A percentile compares a stretch with the other conserved stretches of the same genome.
Evolutionary conservation across 2,888 invertebrate genomes (phyloP).

Genomic region (Panopea generosa): DNA sequence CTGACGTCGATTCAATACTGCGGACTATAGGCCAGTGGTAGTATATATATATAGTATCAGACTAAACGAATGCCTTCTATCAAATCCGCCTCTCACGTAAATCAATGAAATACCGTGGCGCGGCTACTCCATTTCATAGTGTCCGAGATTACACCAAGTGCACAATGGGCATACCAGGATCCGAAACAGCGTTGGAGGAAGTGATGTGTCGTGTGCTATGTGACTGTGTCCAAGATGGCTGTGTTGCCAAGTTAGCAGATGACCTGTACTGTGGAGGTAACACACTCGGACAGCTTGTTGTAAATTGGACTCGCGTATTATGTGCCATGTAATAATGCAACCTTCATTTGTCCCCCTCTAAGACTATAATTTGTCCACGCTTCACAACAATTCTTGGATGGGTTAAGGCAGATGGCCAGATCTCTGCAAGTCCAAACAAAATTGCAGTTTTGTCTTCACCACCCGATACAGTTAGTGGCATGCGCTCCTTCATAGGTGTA

Average conservation of each 20-base stretch:
- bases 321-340: conserved; percentile 41
- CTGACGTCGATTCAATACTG: conserved; percentile 43
- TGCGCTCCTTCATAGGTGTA: conserved; percentile 55
- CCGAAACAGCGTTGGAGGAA: conserved; percentile 68
- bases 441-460: conserved; percentile 36
- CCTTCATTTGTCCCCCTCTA: conserved; percentile 44
- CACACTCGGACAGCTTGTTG: conserved; percentile 37
- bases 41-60: conserved; percentile 61
- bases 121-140: conserved; percentile 66
- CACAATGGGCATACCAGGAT: conserved; percentile 71
- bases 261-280: conserved; percentile 62
- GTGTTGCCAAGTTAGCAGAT: conserved; percentile 58
- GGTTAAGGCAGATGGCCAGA: conserved; percentile 41
- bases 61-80: conserved; percentile 62
- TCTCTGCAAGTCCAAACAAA: conserved; percentile 42
- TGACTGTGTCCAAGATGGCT: conserved; percentile 43
- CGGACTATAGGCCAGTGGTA: conserved; percentile 58
- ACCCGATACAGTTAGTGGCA: conserved; percentile 39
- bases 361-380: conserved; percentile 45
- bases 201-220: conserved; percentile 62
- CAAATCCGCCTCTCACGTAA: conserved; percentile 59
- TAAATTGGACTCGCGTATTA: conserved; percentile 49
- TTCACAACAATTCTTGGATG: conserved; percentile 55
- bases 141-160: conserved; percentile 62
- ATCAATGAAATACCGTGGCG: conserved; percentile 69